Evolutionary conservation across 2,113 vertebrate genomes (phyloP).

Genomic region (Egretta garzetta): DNA sequence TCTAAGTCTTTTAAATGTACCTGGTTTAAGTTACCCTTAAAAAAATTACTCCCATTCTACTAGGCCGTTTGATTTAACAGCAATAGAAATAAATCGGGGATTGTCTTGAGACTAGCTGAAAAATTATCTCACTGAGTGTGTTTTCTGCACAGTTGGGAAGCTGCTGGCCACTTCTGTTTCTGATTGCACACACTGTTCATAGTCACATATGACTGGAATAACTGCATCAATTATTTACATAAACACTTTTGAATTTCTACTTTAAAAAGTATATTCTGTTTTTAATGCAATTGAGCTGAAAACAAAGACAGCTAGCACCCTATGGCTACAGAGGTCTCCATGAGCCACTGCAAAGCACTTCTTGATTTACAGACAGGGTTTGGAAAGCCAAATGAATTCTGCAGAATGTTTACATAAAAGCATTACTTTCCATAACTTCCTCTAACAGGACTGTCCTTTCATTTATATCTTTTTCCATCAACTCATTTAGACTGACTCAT

Average conservation of each 20-base stretch:
- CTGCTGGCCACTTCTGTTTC: not conserved
- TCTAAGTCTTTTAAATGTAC: not conserved
- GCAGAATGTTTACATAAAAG: slow-evolving; percentile 26
- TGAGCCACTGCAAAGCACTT: not conserved
- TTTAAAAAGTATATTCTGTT: not conserved
- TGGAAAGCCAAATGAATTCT: slow-evolving; percentile 21
- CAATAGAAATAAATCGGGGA: not conserved
- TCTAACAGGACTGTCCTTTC: slow-evolving; percentile 20
- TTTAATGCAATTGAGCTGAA: not conserved
- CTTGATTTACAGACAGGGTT: not conserved
- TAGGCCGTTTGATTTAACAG: not conserved
- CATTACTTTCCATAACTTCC: slow-evolving; percentile 18
- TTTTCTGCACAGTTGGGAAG: not conserved
- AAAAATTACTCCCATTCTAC: not conserved
- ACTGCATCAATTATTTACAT: not conserved
- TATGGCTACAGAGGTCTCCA: not conserved
- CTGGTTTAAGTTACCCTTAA: not conserved
- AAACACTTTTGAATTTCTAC: not conserved
- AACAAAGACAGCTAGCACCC: not conserved
- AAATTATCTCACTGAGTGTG: not conserved
- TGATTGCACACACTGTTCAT: not conserved
- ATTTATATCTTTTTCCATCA: slow-evolving; percentile 41
- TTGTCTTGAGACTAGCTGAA: not conserved
- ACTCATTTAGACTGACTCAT: slow-evolving; percentile 26
- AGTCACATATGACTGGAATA: not conserved